phyloP scores from a whole-genome alignment of 2,797 vertebrate species.

The Pangasius krempfi region DNA sequence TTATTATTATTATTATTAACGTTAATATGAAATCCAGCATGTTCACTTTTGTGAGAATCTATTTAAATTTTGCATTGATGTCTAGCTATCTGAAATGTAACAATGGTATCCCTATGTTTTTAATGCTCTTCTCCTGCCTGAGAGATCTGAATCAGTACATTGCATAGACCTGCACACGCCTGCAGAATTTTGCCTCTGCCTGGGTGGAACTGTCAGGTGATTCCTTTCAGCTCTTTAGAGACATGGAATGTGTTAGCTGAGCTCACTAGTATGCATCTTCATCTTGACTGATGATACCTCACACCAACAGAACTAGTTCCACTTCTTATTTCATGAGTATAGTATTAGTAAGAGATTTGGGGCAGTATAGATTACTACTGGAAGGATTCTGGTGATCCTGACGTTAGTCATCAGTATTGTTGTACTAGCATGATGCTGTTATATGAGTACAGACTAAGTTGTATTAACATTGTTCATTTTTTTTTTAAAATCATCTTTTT shows the following conservation, averaged over 20 bases:
- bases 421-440: neutral
- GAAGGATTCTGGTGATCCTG: neutral
- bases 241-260: conserved; percentile 21
- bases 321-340: neutral
- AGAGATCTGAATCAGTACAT: conserved; percentile 11
- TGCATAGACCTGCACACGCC: conserved; percentile 14
- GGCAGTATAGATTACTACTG: neutral
- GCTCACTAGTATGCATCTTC: neutral
- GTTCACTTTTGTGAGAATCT: neutral
- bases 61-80: neutral
- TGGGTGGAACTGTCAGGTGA: neutral
- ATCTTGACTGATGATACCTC: neutral
- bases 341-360: neutral
- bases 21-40: neutral
- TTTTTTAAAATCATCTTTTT: too few relatives aligned
- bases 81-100: conserved; percentile 4
- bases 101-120: conserved; percentile 9
- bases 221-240: conserved; percentile 19
- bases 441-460: neutral
- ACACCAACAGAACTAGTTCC: neutral
- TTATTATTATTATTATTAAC: neutral
- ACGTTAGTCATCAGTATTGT: neutral
- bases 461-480: neutral
- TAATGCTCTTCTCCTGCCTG: neutral
- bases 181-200: conserved; percentile 23